Percentiles rank a stretch among this genome's conserved stretches.
Conservation (phyloP, 1,140 invertebrate species). For the Halesus radiatus region DNA sequence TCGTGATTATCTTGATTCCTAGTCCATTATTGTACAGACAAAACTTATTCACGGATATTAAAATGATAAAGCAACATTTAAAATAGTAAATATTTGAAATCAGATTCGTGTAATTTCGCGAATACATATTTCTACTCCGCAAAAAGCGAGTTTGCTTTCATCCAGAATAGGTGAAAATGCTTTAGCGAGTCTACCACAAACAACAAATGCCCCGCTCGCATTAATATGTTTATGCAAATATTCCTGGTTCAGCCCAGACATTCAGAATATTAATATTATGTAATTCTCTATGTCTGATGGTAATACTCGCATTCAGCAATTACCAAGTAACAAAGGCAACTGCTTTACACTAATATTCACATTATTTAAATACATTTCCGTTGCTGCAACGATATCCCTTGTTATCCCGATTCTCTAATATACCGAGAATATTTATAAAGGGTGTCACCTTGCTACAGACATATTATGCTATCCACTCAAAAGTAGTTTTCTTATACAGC, state of each 20-base stretch:
- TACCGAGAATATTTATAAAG: too few relatives aligned
- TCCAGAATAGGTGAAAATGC: conserved; percentile 11
- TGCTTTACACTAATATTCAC: conserved; percentile 7
- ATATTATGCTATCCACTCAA: too few relatives aligned
- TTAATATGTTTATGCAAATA: conserved; percentile 15
- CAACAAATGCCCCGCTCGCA: background rate
- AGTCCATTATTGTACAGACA: too few relatives aligned
- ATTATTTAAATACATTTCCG: conserved; percentile 24
- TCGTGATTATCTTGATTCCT: too few relatives aligned
- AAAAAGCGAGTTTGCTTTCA: background rate
- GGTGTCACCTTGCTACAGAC: too few relatives aligned
- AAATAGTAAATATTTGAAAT: too few relatives aligned
- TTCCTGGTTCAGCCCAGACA: background rate
- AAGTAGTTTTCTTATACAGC: too few relatives aligned
- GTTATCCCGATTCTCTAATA: too few relatives aligned
- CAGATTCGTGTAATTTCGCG: too few relatives aligned
- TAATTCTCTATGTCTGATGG: conserved; percentile 16
- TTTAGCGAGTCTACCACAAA: background rate
- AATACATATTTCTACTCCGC: too few relatives aligned
- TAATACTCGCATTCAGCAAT: conserved; percentile 17
- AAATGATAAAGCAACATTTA: too few relatives aligned
- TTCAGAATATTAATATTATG: background rate
- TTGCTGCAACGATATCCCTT: background rate
- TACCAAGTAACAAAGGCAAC: conserved; percentile 18
- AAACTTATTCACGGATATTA: too few relatives aligned